Conservation (phyloP, 2,113 vertebrate genomes). For the Corythaixoides concolor region DNA sequence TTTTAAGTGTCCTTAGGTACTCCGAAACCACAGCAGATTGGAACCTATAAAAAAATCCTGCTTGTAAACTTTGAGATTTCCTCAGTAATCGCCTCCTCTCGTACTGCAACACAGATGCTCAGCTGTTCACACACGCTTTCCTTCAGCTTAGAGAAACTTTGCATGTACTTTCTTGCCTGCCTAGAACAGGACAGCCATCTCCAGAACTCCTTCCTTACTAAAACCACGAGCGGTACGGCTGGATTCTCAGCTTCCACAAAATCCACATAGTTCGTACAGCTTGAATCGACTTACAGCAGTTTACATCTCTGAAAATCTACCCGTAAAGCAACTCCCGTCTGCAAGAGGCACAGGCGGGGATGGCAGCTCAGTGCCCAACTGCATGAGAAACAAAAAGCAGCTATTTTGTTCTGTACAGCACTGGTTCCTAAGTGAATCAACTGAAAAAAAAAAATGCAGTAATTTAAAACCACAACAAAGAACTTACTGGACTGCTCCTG, state of each 20-base stretch:
- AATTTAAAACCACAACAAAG: slow-evolving; percentile 16
- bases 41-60: background rate
- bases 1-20: slow-evolving; percentile 25
- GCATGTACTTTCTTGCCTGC: background rate
- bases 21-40: slow-evolving; percentile 19
- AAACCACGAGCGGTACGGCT: background rate
- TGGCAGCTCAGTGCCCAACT: background rate
- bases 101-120: background rate
- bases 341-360: background rate
- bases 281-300: background rate
- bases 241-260: background rate
- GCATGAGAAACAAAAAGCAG: background rate
- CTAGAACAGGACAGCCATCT: background rate
- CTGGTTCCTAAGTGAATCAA: background rate
- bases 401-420: background rate
- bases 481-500: background rate
- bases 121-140: background rate
- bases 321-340: background rate
- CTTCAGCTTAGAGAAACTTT: background rate
- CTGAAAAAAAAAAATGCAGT: background rate
- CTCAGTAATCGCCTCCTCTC: background rate
- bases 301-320: background rate
- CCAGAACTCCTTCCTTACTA: background rate
- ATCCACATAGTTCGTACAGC: background rate
- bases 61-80: slow-evolving; percentile 20